phyloP scores from a whole-genome alignment of 2,113 vertebrate genomes.

The Channa argus region DNA sequence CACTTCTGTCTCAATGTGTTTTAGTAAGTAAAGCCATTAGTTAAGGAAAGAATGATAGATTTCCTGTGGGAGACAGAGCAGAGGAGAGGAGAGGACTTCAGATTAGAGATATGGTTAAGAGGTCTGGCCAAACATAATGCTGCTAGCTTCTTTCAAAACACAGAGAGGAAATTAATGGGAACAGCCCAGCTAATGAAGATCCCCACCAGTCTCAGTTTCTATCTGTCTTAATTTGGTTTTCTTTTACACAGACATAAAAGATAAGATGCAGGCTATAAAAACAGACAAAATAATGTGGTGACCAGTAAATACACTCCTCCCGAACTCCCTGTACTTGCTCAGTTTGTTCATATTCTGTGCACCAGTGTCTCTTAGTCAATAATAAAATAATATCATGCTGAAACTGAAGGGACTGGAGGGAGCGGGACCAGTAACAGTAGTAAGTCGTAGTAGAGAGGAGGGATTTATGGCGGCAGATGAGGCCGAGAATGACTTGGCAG shows the following conservation, averaged over 20 bases:
- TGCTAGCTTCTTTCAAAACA: conserved; percentile 39
- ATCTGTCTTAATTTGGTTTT: conserved; percentile 8
- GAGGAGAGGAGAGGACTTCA: conserved; percentile 20
- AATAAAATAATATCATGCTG: not conserved
- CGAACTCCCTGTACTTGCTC: not conserved
- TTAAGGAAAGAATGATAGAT: conserved; percentile 21
- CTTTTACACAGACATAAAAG: conserved; percentile 33
- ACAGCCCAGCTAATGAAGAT: conserved; percentile 42
- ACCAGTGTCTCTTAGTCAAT: not conserved
- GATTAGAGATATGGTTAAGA: conserved; percentile 36
- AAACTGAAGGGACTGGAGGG: not conserved
- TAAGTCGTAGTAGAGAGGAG: not conserved
- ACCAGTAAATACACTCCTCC: not conserved
- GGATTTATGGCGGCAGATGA: conserved; percentile 56
- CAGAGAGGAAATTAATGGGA: conserved; percentile 41
- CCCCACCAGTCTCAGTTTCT: not conserved
- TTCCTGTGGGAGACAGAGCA: conserved; percentile 26
- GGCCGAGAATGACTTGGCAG: conserved; percentile 46
- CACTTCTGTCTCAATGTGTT: not conserved
- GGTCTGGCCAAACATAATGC: conserved; percentile 46
- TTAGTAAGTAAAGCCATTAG: not conserved
- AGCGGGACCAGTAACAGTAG: conserved; percentile 13
- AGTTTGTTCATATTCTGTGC: not conserved
- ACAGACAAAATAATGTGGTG: not conserved
- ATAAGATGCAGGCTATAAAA: conserved; percentile 21